Evolutionary conservation across 1,140 invertebrate species (phyloP), one percentile per base, ranked within the genome.

Genomic region (Goniozus legneri): DNA sequence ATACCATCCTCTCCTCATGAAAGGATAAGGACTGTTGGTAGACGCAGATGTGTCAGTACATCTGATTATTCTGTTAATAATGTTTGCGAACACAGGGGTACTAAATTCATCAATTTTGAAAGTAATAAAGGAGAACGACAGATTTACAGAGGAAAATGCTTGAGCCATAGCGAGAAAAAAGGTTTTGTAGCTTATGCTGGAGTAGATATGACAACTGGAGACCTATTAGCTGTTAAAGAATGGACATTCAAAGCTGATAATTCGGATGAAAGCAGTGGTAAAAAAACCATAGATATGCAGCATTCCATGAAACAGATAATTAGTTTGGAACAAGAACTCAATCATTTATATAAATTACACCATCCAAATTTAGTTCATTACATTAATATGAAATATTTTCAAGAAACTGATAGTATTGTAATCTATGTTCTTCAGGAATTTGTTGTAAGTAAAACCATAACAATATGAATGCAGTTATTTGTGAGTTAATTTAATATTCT

Each of bases 301-400:
- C 56, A 73, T 8, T 65, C 75, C 24, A 64, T 79, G 45, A 82
- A 83, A 67, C 79, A 84, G 69, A 68, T 86, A 3, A 61, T 66
- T 12, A 78, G 77, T 43, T 79, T 89, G 36, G 88, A 91, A 63
- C 84, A 87, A 62, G 88, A 91, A 69, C 69, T 89, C 8, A 79
- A 80, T 54, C 77, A 80, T 39, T 65, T 92, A 3, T 71, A 83
- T 4, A 83, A 82, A 61, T 65, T 91, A 6, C 77, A 82, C 57
- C 88, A 90, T 71, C 67, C 75, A 19, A 86, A 89, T 77, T 74
- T 91, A 6, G 79, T 87, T 10, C 79, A 83, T 55, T 91, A 89
- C 73, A 71, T 87, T 37, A 85, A 84, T 54, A 82, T 90, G 58
- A 80, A 81, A 54, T 83, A 83, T 64, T 54, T 78, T 3, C 64